These are phyloP conservation scores for Drosophila chauvacae DNA, from an alignment of 1,140 invertebrate species.

Conservation along the genomic window DNA sequence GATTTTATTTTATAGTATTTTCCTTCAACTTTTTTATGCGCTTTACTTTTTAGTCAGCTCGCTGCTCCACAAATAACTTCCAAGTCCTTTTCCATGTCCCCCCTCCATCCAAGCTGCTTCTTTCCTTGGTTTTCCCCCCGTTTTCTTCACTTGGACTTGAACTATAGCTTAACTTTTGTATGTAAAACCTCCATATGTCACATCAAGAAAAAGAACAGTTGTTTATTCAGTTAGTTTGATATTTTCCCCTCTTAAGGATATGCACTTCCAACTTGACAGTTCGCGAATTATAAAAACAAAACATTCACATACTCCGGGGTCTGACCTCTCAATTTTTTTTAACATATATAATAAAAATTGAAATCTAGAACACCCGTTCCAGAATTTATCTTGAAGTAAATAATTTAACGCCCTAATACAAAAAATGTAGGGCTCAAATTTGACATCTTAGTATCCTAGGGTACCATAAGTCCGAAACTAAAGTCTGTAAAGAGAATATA, in stretches of 20 bases:
- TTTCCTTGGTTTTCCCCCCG: background rate
- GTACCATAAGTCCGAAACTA: too few relatives aligned
- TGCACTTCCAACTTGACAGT: conserved; percentile 1
- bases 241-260: conserved; percentile 3
- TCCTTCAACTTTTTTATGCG: conserved; percentile 64
- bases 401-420: too few relatives aligned
- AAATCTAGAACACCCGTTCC: too few relatives aligned
- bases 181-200: conserved; percentile 7
- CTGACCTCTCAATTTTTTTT: background rate
- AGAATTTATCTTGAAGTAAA: background rate
- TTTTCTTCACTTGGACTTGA: background rate
- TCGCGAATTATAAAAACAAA: background rate
- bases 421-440: too few relatives aligned
- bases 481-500: too few relatives aligned
- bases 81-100: conserved; percentile 31
- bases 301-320: background rate
- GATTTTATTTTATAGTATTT: conserved; percentile 62
- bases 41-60: conserved; percentile 64
- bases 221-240: conserved; percentile 8
- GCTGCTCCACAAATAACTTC: conserved; percentile 47
- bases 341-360: background rate
- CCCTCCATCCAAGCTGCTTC: background rate
- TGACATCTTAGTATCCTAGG: too few relatives aligned
- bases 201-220: background rate
- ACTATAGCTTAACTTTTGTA: conserved; percentile 18